Percentiles rank a stretch among this genome's conserved stretches.
phyloP scores from a whole-genome alignment of 1,140 invertebrate species.

The Cecropterus lyciades region DNA sequence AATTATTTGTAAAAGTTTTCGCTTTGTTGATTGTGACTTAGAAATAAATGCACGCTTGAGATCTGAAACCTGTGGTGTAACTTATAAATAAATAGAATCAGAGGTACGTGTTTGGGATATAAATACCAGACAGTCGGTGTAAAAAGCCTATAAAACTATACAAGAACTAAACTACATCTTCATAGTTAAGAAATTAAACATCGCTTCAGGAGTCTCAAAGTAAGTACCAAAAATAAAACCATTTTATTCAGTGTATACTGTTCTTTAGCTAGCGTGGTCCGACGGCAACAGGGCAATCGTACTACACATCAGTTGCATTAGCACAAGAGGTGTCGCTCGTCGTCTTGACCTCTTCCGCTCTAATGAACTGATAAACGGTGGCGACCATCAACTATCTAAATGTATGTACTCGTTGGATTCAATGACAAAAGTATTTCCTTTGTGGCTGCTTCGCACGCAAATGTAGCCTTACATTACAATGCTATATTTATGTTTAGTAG shows the following conservation, averaged over 20 bases:
- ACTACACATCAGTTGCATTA: constrained; percentile 66
- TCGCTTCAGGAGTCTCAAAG: too few relatives aligned
- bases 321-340: constrained; percentile 61
- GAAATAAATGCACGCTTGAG: too few relatives aligned
- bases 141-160: too few relatives aligned
- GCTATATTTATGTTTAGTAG: too few relatives aligned
- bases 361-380: constrained; percentile 65
- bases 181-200: too few relatives aligned
- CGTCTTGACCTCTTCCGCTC: constrained; percentile 41
- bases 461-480: not conserved
- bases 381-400: constrained; percentile 41
- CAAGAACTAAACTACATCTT: too few relatives aligned
- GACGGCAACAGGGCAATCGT: constrained; percentile 51
- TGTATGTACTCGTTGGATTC: constrained; percentile 17
- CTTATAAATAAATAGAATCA: too few relatives aligned
- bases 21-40: too few relatives aligned
- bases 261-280: constrained; percentile 36
- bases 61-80: too few relatives aligned
- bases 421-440: constrained; percentile 6
- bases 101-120: too few relatives aligned
- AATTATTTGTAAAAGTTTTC: too few relatives aligned
- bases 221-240: not conserved
- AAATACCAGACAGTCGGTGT: too few relatives aligned
- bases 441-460: not conserved
- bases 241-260: constrained; percentile 6